A percentile compares a stretch with the other conserved stretches of the same genome.
Conservation (phyloP, 2,113 vertebrate genomes). For the Hassar affinis region DNA sequence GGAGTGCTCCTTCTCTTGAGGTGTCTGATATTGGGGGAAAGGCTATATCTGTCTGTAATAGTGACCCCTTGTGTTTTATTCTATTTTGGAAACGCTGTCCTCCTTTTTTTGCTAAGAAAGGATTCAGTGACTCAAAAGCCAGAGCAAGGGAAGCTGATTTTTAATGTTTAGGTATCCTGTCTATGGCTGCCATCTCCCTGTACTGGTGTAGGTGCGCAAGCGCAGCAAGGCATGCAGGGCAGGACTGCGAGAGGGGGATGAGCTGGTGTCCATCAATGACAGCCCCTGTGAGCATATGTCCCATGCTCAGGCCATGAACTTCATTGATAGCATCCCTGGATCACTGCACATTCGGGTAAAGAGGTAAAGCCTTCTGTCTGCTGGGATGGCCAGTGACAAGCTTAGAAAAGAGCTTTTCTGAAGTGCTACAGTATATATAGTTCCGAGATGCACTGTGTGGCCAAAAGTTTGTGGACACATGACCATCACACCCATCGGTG, state of each 20-base stretch:
- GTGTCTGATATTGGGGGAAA: neutral
- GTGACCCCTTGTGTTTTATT: neutral
- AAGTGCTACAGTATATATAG: neutral
- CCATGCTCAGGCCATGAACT: slow-evolving; percentile 91
- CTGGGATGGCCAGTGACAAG: neutral
- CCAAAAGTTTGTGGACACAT: neutral
- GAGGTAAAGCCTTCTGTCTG: slow-evolving; percentile 75
- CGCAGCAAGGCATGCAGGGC: slow-evolving; percentile 94
- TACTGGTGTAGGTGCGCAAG: slow-evolving; percentile 85
- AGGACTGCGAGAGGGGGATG: slow-evolving; percentile 88
- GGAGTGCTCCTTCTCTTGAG: neutral
- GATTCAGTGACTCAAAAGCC: neutral
- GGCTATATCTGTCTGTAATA: neutral
- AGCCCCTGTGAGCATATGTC: slow-evolving; percentile 83
- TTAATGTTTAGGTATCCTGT: neutral
- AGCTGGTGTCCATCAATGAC: slow-evolving; percentile 90
- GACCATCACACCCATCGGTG: neutral
- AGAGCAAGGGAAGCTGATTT: neutral
- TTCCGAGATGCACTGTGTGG: neutral
- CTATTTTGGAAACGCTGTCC: neutral
- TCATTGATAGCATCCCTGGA: slow-evolving; percentile 86
- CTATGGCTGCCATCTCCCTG: neutral
- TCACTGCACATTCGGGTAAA: slow-evolving; percentile 79
- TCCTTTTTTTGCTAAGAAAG: neutral
- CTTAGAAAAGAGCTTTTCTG: neutral